Evolutionary conservation across 2,113 vertebrate species (phyloP), one percentile per base, ranked within the genome.

Genomic region (Accipiter virgatus): DNA sequence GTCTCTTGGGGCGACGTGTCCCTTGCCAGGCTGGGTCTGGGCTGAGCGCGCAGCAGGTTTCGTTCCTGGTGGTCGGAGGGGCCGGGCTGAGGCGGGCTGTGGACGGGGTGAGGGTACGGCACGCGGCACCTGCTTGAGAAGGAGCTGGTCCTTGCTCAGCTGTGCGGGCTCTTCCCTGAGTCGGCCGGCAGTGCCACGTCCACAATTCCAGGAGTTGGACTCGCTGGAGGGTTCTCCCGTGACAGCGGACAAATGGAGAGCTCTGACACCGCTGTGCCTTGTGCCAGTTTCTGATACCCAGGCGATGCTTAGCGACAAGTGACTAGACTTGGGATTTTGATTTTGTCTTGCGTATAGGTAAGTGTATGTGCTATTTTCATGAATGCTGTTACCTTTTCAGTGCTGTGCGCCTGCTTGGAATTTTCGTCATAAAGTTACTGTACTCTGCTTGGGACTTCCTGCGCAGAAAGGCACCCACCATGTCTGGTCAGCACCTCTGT

Each of bases 391-490:
- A 29, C n/a, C 53, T 68, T 59, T n/a, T 31, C 53, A 16, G 13
- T n/a, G 32, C 53, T 59, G 22, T 12, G 36, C 23, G 4, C 25
- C 47, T 43, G 40, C 70, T 56, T 34, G 27, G 12, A 15, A 8
- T 56, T 18, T 55, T 65, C 40, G 2, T 38, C 48, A 2, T 27
- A 40, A 34, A 66, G 59, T 10, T 34, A 18, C 11, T 16, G 13
- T 25, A 4, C 31, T 55, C 34, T 45, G 48, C 48, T 27, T 38
- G 40, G 34, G 27, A 21, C 11, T 13, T 55, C 9, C 48, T 27
- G 50, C 0, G 3, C 36, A 20, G 66, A 42, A 71, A 22, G 8
- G 9, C 11, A 11, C 31, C 23, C 45, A 7, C 29, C 1, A 3
- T 12, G n/a, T 32, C 52, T 10, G 29, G 6, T 36, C 18, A 7